phyloP scores from a whole-genome alignment of 2,888 invertebrate genomes.

The Tipula helvola region DNA sequence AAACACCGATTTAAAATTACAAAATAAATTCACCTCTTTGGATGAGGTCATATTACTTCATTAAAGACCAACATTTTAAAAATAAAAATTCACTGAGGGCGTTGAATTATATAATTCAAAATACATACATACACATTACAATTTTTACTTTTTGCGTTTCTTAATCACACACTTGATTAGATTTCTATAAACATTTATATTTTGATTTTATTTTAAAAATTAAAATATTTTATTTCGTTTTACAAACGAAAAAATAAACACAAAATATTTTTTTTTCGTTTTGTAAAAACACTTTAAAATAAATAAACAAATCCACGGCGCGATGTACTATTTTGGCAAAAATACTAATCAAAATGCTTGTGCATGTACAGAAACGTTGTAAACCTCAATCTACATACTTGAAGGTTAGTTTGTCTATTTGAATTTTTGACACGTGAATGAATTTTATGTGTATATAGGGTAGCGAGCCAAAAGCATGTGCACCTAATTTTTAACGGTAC shows the following conservation, averaged over 20 bases:
- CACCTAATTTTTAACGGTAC: too few relatives aligned
- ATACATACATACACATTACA: not conserved
- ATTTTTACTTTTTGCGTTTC: not conserved
- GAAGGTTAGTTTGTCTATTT: not conserved
- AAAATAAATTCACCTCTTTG: not conserved
- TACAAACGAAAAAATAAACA: not conserved
- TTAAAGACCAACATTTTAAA: not conserved
- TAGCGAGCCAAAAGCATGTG: too few relatives aligned
- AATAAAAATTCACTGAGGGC: not conserved
- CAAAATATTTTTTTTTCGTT: not conserved
- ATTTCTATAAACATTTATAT: not conserved
- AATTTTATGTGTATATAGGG: not conserved
- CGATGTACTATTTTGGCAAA: not conserved
- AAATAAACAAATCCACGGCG: not conserved
- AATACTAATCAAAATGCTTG: not conserved
- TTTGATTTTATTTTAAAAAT: not conserved
- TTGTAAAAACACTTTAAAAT: not conserved
- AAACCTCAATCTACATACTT: not conserved
- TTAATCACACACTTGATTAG: not conserved
- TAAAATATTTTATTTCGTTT: not conserved
- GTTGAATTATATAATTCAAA: not conserved
- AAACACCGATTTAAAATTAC: not conserved
- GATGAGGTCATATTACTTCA: not conserved
- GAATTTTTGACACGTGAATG: not conserved
- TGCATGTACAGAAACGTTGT: not conserved